These are phyloP conservation scores for Netelia fuscicornis DNA, from an alignment of 2,888 invertebrate species.

Conservation along the genomic window DNA sequence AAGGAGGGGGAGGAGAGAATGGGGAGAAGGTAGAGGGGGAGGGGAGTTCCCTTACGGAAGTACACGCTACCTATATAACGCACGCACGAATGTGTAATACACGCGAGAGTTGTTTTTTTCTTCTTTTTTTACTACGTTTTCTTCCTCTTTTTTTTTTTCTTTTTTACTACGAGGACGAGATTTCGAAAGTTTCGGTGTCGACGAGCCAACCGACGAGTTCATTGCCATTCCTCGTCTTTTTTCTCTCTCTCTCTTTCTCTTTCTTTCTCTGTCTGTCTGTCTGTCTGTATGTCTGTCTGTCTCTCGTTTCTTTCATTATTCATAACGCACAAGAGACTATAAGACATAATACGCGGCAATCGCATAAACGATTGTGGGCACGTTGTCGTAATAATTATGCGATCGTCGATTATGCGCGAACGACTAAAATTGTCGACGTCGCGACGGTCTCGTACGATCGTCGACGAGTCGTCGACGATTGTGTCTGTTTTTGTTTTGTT, in stretches of 20 bases:
- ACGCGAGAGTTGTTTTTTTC: slow-evolving; percentile 10
- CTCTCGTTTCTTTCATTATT: slow-evolving; percentile 36
- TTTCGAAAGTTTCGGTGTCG: slow-evolving; percentile 70
- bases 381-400: not conserved
- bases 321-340: slow-evolving; percentile 27
- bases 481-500: not conserved
- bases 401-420: not conserved
- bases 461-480: not conserved
- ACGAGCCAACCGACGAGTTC: slow-evolving; percentile 63
- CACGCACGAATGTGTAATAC: slow-evolving; percentile 15
- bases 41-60: slow-evolving; percentile 69
- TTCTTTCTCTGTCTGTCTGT: not conserved
- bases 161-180: slow-evolving; percentile 50
- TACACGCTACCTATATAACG: slow-evolving; percentile 25
- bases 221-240: slow-evolving; percentile 66
- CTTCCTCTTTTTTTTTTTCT: not conserved
- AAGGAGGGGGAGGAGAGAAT: slow-evolving; percentile 16
- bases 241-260: not conserved
- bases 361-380: slow-evolving; percentile 1
- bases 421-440: too few species aligned
- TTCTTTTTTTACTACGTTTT: not conserved
- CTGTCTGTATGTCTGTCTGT: too few species aligned
- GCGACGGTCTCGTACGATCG: not conserved
- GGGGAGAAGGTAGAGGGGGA: not conserved
- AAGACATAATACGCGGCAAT: slow-evolving; percentile 15